Base-by-base conservation (phyloP, 1,140 invertebrate genomes). In the Drosophila yakuba region DNA sequence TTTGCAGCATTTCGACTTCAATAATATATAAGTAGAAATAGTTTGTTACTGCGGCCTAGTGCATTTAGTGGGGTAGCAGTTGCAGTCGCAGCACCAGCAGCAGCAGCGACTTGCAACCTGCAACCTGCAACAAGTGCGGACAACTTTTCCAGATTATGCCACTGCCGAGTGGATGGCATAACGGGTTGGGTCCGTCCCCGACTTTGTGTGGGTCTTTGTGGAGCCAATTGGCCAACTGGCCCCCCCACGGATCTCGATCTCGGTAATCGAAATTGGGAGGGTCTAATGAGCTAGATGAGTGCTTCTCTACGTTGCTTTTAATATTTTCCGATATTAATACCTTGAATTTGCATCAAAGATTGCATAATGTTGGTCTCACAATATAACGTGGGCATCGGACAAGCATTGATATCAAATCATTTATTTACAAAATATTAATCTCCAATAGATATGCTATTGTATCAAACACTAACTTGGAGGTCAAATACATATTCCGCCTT, bases 1-100 rank as follows among this genome's bases (percentile, higher is more conserved):
- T 88, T 88, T 88, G 83, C 84, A 88, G 84, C 73, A 66, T 43
- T 83, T 59, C 69, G 62, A 47, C 51, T 77, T 62, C 76, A 83
- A 88, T 89, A 88, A 89, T 78, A 85, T 77, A 89, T 78, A 89
- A 83, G 75, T 80, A 76, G 77, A 88, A 88, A 88, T 83, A 81
- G 82, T 86, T 81, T 74, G 64, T 68, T 47, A 66, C 61, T 66
- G 60, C 64, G 59, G 74, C 43, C 62, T 68, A 82, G 45, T 78
- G 76, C 64, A 76, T 63, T 83, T 83, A 62, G 80, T 84, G 80
- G 80, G 80, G 64, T 75, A 84, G 72, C 63, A 74, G 61, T 63
- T 43, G 60, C 38, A 39, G 38, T 14, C 3, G 38, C 38, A 39
- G 38, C 12, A 14, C 11, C 4, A 14, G 38, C 68, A 35, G 38